These are phyloP conservation scores for Hydrozoanthus tunicans DNA, from an alignment of 64 coral and sea anemone species.

Conservation along the genomic window DNA sequence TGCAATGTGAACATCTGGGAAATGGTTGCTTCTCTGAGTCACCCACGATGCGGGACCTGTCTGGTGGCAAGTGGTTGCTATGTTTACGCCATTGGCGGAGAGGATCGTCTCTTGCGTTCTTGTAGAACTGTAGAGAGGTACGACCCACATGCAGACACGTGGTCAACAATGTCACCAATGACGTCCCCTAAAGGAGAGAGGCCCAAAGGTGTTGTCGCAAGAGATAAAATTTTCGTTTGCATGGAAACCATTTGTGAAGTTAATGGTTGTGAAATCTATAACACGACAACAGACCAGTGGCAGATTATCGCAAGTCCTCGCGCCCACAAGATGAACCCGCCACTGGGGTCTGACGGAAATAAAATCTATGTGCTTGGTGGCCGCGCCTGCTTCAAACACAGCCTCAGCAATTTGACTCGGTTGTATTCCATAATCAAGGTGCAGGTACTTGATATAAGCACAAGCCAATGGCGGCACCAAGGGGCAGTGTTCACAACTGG, in stretches of 20 bases:
- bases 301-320: slow-evolving; percentile 6
- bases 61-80: not conserved
- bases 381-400: slow-evolving; percentile 30
- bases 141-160: not conserved
- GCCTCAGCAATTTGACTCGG: slow-evolving; percentile 33
- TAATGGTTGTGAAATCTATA: slow-evolving; percentile 33
- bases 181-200: slow-evolving; percentile 9
- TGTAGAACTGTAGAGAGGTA: slow-evolving; percentile 20
- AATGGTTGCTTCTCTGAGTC: slow-evolving; percentile 26
- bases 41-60: slow-evolving; percentile 10
- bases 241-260: slow-evolving; percentile 42
- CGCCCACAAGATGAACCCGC: slow-evolving; percentile 43
- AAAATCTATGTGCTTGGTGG: slow-evolving; percentile 41
- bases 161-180: slow-evolving; percentile 30
- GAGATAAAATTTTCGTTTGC: slow-evolving; percentile 50
- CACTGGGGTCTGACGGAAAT: slow-evolving; percentile 23
- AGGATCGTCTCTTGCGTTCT: not conserved
- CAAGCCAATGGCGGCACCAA: slow-evolving; percentile 16
- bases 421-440: slow-evolving; percentile 52
- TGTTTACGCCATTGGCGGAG: slow-evolving; percentile 43
- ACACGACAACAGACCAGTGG: slow-evolving; percentile 25
- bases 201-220: slow-evolving; percentile 33
- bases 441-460: slow-evolving; percentile 40
- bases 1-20: slow-evolving; percentile 10
- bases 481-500: slow-evolving; percentile 43